A percentile compares a stretch with the other conserved stretches of the same genome.
phyloP scores from a whole-genome alignment of 2,888 invertebrate species.

The Deladenus siricidicola region DNA sequence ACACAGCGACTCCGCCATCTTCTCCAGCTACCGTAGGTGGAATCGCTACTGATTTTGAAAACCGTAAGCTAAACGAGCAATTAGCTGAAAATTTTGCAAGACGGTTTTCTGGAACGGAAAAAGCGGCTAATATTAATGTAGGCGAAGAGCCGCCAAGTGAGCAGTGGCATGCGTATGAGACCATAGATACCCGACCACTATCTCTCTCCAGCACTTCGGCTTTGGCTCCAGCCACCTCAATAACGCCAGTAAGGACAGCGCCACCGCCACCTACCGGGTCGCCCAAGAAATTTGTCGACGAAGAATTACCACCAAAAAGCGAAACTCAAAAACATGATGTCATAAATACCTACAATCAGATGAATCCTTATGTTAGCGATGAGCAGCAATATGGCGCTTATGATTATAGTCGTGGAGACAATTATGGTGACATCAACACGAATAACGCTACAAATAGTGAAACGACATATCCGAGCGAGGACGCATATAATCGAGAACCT shows the following conservation, averaged over 20 bases:
- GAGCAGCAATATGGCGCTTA: not conserved
- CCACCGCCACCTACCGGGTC: conserved; percentile 23
- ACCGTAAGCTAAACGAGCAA: not conserved
- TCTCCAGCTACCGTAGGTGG: not conserved
- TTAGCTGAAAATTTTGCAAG: not conserved
- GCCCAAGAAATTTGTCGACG: too few relatives aligned
- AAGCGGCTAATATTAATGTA: too few relatives aligned
- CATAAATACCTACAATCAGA: too few relatives aligned
- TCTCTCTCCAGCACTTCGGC: not conserved
- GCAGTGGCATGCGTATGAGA: not conserved
- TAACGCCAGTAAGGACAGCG: conserved; percentile 14
- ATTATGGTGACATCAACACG: not conserved
- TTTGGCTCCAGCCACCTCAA: not conserved
- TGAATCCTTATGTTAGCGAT: too few relatives aligned
- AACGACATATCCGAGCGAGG: not conserved
- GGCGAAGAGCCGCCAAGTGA: too few relatives aligned
- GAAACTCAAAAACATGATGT: too few relatives aligned
- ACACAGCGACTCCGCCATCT: not conserved
- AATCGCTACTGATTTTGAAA: not conserved
- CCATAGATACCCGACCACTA: not conserved
- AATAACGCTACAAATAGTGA: not conserved
- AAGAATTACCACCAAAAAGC: too few relatives aligned
- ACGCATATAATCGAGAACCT: not conserved
- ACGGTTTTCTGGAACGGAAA: too few relatives aligned
- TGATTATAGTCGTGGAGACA: not conserved